Percentiles rank a stretch among this genome's conserved stretches.
Conservation (phyloP, 2,113 vertebrate genomes). For the Nesogale talazaci region DNA sequence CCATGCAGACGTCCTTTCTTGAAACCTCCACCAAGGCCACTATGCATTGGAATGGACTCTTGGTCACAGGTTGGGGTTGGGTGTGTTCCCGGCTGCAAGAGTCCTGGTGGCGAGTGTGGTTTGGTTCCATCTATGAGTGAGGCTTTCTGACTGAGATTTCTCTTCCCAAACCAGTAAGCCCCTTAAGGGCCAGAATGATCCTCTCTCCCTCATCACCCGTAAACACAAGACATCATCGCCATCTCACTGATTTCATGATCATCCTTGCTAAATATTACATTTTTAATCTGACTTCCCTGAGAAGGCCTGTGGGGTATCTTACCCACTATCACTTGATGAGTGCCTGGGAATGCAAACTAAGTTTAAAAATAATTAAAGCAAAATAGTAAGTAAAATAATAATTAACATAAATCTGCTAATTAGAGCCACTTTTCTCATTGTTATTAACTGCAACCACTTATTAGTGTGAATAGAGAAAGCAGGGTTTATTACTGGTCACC, state of each 20-base stretch:
- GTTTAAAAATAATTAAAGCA: slow-evolving; percentile 5
- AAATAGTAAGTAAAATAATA: slow-evolving; percentile 7
- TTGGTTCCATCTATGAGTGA: not conserved
- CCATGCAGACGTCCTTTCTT: too few species aligned
- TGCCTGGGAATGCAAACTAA: not conserved
- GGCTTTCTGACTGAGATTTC: not conserved
- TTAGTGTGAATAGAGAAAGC: not conserved
- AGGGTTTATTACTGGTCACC: not conserved
- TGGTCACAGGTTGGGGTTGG: too few species aligned
- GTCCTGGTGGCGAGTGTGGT: too few species aligned
- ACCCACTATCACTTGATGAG: not conserved
- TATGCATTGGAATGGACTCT: not conserved
- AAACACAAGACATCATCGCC: not conserved
- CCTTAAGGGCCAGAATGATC: not conserved
- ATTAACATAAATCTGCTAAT: not conserved
- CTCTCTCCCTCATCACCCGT: too few species aligned
- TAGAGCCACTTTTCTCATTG: not conserved
- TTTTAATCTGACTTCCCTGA: not conserved
- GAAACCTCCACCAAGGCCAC: too few species aligned
- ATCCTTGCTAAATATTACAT: not conserved
- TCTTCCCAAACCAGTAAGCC: not conserved
- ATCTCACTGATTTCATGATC: not conserved
- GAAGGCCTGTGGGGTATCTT: not conserved
- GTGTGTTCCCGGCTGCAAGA: too few species aligned
- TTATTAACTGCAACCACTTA: not conserved